Evolutionary conservation across 2,113 vertebrate genomes (phyloP), one percentile per base, ranked within the genome.

Genomic region (human): DNA sequence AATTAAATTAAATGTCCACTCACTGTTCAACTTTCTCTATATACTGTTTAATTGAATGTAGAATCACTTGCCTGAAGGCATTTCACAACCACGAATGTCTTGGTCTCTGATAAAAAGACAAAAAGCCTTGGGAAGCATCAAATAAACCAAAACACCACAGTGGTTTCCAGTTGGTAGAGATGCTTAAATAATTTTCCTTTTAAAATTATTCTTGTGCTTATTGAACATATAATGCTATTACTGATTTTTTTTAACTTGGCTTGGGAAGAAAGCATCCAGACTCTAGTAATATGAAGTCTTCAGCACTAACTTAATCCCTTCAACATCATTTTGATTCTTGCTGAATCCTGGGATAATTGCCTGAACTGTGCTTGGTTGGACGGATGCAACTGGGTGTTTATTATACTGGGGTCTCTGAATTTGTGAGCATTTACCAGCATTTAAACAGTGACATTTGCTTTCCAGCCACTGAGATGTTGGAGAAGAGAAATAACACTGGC

Each of bases 351-450:
- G 30, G n/a, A 93, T 55, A 93, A 93, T 14, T 73, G n/a, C 35
- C 32, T 35, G 22, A 93, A 94, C 6, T 43, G 25, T 52, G 32
- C 45, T 48, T 57, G 25, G 5, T 0, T 83, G 27, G 68, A 35
- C 12, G 32, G 45, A 81, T 79, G 55, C 40, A 68, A 61, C 2
- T 57, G 22, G 75, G 10, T 83, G 22, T 66, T 59, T 90, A 35
- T 3, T 32, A 1, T 32, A 2, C 61, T 52, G 61, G 40, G 79
- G 38, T 40, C 0, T 0, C 66, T 84, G 48, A 83, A n/a, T 68
- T 96, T 82, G 89, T 32, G 22, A 61, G 20, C 0, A 2, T 87
- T 48, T 97, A 92, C 11, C 10, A 93, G 35, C 9, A 55, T 35
- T 59, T 75, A 43, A 76, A 57, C 8, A 72, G 52, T 64, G 38